Evolutionary conservation across 2,888 invertebrate genomes (phyloP).

Genomic region (Ellobium chinense): DNA sequence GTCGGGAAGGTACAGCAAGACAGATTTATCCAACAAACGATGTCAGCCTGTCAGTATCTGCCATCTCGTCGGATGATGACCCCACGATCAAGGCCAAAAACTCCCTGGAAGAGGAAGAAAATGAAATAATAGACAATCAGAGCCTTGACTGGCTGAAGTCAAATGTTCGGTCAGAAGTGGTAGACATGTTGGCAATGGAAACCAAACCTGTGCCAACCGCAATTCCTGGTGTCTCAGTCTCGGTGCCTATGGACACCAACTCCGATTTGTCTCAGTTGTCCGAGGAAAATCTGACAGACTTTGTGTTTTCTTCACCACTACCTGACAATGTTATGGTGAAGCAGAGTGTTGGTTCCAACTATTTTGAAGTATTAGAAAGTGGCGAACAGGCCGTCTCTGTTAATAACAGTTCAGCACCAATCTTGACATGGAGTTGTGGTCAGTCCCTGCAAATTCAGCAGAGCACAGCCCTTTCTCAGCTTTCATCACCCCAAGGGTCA

Average conservation of each 20-base stretch:
- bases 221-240: background rate
- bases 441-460: background rate
- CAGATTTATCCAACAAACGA: too few relatives aligned
- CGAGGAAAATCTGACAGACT: slow-evolving; percentile 49
- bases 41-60: too few relatives aligned
- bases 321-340: slow-evolving; percentile 17
- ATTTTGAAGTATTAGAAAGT: slow-evolving; percentile 32
- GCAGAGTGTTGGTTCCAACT: slow-evolving; percentile 18
- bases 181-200: slow-evolving; percentile 20
- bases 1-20: background rate
- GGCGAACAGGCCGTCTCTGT: slow-evolving; percentile 6
- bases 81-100: background rate
- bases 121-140: slow-evolving; percentile 17
- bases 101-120: slow-evolving; percentile 32
- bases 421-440: slow-evolving; percentile 8
- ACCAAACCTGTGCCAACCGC: background rate
- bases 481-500: background rate
- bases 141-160: slow-evolving; percentile 19
- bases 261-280: slow-evolving; percentile 37
- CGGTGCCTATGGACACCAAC: background rate
- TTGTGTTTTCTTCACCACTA: slow-evolving; percentile 27
- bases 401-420: background rate
- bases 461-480: background rate
- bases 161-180: background rate
- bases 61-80: too few relatives aligned